Evolutionary conservation across 1,140 invertebrate genomes (phyloP).

Genomic region (Tetramorium alpestre): DNA sequence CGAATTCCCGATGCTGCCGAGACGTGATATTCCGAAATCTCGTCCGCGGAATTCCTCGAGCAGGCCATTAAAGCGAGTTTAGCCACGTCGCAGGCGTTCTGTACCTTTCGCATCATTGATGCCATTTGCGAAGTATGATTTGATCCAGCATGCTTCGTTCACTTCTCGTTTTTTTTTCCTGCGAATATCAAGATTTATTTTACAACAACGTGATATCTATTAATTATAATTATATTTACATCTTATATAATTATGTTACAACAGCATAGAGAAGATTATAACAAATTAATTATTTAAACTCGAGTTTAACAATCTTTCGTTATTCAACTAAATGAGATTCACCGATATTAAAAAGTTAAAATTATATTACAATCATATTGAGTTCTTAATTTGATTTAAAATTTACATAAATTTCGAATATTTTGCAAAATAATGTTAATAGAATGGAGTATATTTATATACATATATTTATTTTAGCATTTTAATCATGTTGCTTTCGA

Average conservation of each 20-base stretch:
- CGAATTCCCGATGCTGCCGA: constrained; percentile 53
- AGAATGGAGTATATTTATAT: not conserved
- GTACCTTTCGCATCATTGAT: constrained; percentile 17
- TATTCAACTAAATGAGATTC: not conserved
- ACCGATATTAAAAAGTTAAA: not conserved
- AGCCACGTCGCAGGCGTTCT: not conserved
- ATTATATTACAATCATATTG: not conserved
- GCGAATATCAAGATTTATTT: not conserved
- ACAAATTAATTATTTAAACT: not conserved
- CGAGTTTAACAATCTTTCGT: not conserved
- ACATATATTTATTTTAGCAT: not conserved
- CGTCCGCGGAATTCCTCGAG: constrained; percentile 33
- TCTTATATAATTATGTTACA: not conserved
- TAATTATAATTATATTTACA: not conserved
- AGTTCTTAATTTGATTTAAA: not conserved
- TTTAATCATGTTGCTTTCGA: not conserved
- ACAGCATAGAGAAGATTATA: not conserved
- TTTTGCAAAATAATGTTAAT: not conserved
- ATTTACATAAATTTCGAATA: not conserved
- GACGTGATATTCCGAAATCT: constrained; percentile 55
- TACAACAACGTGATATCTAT: not conserved
- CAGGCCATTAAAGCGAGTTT: constrained; percentile 47
- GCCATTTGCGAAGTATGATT: not conserved
- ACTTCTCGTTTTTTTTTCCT: not conserved
- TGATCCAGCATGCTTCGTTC: not conserved